Evolutionary conservation across 2,888 invertebrate genomes (phyloP), one percentile per base, ranked within the genome.

Genomic region (Lochmaea crataegi): DNA sequence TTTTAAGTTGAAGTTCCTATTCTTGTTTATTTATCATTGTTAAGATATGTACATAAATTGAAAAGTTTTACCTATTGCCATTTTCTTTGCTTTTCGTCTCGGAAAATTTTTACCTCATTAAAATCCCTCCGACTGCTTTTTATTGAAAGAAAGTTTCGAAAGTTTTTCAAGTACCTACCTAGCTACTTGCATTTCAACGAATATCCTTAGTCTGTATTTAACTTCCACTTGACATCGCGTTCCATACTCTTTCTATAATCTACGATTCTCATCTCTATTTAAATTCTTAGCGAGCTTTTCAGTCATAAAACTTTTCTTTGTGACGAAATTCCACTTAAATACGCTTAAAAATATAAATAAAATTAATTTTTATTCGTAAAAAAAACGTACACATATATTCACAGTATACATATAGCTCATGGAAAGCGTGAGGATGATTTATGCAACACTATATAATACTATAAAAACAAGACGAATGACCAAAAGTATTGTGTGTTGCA

Each of bases 151-250:
- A 57, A 58, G 14, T 58, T 32, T 58, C 12, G 11, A 58, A 38
- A 58, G n/a, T 32, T 58, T 14, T 58, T 26, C 32, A n/a, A 58
- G 26, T 18, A 22, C 32, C 32, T 7, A 7, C 0, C 32, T 5
- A 32, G 32, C 32, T 26, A 6, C n/a, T 56, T 11, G 14, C 26
- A 57, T 57, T 26, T 57, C 57, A 10, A 22, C 6, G 57, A 57
- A 57, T 26, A 57, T 9, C 9, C 6, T 60, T n/a, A n/a, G n/a
- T n/a, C n/a, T n/a, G n/a, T n/a, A n/a, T n/a, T 60, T 38, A 60
- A 32, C 60, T 60, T 60, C 32, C 60, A 60, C 32, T 60, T 26
- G 38, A 60, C 53, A n/a, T 32, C 26, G n/a, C 6, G n/a, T 58
- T 38, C 26, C n/a, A 2, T 14, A n/a, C 22, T 22, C 32, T 58